phyloP scores from a whole-genome alignment of 2,113 vertebrate genomes.

The Boulengeromyrus knoepffleri region DNA sequence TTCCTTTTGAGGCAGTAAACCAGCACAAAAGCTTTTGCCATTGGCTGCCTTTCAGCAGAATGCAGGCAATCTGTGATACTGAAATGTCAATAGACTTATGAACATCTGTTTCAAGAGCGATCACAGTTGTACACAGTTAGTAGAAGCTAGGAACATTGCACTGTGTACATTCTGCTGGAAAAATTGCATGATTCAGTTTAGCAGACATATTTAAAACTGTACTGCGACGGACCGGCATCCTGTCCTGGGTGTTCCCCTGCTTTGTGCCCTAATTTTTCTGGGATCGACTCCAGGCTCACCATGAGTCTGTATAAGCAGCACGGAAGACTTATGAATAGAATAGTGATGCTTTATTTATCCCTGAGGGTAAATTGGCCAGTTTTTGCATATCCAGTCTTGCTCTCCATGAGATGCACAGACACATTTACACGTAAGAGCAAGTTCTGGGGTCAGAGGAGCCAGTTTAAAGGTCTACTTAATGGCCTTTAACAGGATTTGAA shows the following conservation, averaged over 20 bases:
- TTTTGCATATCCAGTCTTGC: neutral
- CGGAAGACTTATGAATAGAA: neutral
- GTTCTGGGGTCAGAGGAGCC: neutral
- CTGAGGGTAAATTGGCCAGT: neutral
- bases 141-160: neutral
- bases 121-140: neutral
- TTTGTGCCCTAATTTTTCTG: neutral
- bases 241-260: neutral
- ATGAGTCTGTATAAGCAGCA: neutral
- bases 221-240: neutral
- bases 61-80: neutral
- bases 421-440: neutral
- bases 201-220: neutral
- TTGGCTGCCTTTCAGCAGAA: constrained; percentile 20
- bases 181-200: neutral
- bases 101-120: neutral
- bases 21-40: neutral
- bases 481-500: neutral
- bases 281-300: neutral
- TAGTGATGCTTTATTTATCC: neutral
- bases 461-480: neutral
- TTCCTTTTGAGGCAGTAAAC: constrained; percentile 25
- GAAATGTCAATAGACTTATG: neutral
- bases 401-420: neutral
- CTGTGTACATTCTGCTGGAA: neutral